Base-by-base conservation (phyloP, 1,140 invertebrate species). In the Araneus ventricosus region DNA sequence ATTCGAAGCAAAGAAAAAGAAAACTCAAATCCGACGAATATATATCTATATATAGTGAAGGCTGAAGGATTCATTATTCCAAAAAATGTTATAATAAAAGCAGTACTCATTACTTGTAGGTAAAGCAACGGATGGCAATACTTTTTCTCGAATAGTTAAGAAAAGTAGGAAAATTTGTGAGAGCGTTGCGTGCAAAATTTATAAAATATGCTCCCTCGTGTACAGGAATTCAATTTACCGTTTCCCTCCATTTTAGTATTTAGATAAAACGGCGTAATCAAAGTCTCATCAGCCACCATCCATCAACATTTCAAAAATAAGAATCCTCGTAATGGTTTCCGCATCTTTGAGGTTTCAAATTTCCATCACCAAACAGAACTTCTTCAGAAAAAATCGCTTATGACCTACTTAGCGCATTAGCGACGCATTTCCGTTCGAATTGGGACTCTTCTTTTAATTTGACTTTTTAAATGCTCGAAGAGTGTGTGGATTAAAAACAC, bases 281-380 rank as follows among this genome's bases (percentile, higher is more conserved):
- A 89, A 89, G 88, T 89, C 88, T 89, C 88, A 89, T 89, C 88
- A 89, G 67, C 39, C 27, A 75, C 37, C 88, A 79, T 89, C 88
- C 63, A 89, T 89, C 88, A 89, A 57, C 88, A 79, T 89, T 79
- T 79, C 52, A 89, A 89, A 89, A 89, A 89, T 89, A 89, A 89
- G 67, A 89, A 52, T 37, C 41, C 63, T 89, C 39, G 61, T 75
- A 89, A 89, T 89, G 70, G 61, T 89, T 89, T 89, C 88, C 45
- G n/a, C 88, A 89, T 89, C 67, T 79, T 80, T 89, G 39, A 79
- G 88, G 63, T 89, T 79, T 89, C 88, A 89, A 89, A 89, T 79
- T 89, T 89, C 88, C 88, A 89, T 89, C 88, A 89, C 88, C 88
- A 52, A 89, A 89, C 79, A 70, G 63, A 34, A 79, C 30, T 75